These are phyloP conservation scores for Nymphicus hollandicus DNA, from an alignment of 2,113 vertebrate species.

Conservation along the genomic window DNA sequence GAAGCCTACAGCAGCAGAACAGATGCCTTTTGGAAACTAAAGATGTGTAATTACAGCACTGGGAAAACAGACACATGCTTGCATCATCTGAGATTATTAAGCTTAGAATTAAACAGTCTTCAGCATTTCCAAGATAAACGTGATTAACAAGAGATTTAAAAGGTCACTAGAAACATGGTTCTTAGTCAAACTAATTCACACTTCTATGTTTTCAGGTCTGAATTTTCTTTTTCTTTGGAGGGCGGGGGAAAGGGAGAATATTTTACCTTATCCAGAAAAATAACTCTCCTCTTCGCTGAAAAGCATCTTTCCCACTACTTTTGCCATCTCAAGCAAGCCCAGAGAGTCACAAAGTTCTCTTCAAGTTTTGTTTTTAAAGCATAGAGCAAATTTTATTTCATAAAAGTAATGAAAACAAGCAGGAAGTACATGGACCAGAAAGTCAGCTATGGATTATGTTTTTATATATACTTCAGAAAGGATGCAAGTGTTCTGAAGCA, in stretches of 20 bases:
- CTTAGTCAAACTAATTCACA: neutral
- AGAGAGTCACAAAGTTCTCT: neutral
- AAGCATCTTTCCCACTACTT: neutral
- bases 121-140: slow-evolving; percentile 20
- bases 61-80: neutral
- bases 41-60: neutral
- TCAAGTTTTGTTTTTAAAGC: neutral
- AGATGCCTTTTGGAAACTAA: slow-evolving; percentile 32
- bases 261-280: neutral
- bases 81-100: slow-evolving; percentile 38
- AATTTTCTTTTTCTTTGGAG: neutral
- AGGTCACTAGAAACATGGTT: neutral
- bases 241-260: fast-evolving
- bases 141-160: slow-evolving; percentile 32
- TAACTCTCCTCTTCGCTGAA: neutral
- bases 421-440: neutral
- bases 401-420: neutral
- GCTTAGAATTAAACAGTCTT: slow-evolving; percentile 25
- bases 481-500: neutral
- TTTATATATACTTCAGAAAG: neutral
- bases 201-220: neutral
- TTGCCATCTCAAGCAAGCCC: neutral
- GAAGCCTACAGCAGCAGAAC: neutral
- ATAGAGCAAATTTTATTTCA: neutral
- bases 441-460: neutral